Evolutionary conservation across 2,797 vertebrate species (phyloP), one percentile per base, ranked within the genome.

Genomic region (Acanthornis magna): DNA sequence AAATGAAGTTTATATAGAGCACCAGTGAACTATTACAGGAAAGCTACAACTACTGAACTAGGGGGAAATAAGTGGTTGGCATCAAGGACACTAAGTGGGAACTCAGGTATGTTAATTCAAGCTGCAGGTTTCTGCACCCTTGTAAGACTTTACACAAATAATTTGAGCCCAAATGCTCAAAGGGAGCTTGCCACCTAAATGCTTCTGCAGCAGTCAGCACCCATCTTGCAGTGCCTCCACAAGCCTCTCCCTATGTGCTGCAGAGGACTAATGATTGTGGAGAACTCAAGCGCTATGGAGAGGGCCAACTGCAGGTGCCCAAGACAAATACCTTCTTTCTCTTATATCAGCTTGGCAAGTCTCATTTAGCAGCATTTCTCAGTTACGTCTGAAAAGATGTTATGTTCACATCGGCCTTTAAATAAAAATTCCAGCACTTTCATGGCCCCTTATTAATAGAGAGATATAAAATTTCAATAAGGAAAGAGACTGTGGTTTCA

Each of bases 401-500:
- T 81, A 63, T 29, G 1, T 55, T 76, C 73, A 70, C 29, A 26
- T 32, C 65, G 32, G 57, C 74, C 43, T 72, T 94, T 45, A 76
- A 83, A 91, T 74, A 91, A 94, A 91, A 93, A 93, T 53, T 74
- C 51, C 70, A 82, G 45, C 27, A 55, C 23, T 80, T 89, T 57
- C 62, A 77, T 53, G 45, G 54, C 10, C 45, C 27, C 29, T 53
- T 83, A 88, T 86, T 96, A 91, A 94, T 25, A 20, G 32, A 88
- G 73, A 86, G 53, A 86, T n/a, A 95, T 71, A 96, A 84, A 77
- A 88, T 93, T 91, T 92, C 84, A 93, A 26, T 68, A 84, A 66
- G 61, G 53, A 95, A 89, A 85, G 60, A 80, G 34, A 43, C 5
- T 65, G 30, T 54, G 30, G 48, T 88, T 93, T 92, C 61, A 85